These are phyloP conservation scores for Pituophis catenifer DNA, from an alignment of 2,113 vertebrate species.

Conservation along the genomic window DNA sequence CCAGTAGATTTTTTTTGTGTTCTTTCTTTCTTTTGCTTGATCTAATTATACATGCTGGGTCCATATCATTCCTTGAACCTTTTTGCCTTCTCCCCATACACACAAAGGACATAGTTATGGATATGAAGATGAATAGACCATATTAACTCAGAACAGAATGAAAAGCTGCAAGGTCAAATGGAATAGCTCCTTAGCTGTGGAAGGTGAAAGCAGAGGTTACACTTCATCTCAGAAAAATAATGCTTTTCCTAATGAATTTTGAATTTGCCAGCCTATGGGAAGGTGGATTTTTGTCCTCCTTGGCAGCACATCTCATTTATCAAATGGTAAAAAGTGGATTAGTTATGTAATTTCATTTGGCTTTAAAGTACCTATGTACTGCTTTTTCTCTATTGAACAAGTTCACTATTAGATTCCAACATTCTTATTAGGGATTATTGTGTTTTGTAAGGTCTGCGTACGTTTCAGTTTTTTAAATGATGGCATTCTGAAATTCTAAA, in stretches of 20 bases:
- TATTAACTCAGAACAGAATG: neutral
- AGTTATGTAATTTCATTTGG: conserved; percentile 22
- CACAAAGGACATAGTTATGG: neutral
- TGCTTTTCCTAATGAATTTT: conserved; percentile 24
- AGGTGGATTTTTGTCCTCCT: neutral
- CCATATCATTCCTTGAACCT: neutral
- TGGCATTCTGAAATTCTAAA: neutral
- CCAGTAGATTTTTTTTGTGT: neutral
- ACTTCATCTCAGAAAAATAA: conserved; percentile 40
- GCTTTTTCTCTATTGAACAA: conserved; percentile 20
- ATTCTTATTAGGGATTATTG: accelerated
- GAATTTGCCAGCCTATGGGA: conserved; percentile 12
- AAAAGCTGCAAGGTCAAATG: conserved; percentile 17
- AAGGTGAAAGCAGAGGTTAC: conserved; percentile 17
- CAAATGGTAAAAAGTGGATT: conserved; percentile 1
- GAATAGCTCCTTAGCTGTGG: neutral
- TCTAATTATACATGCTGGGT: neutral
- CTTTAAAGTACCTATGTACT: accelerated
- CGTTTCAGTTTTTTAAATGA: neutral
- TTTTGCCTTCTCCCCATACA: neutral
- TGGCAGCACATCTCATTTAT: conserved; percentile 36
- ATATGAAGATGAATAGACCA: neutral
- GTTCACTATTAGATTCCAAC: neutral
- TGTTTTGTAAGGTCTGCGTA: neutral
- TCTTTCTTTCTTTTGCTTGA: neutral